Evolutionary conservation across 2,113 vertebrate species (phyloP).

Genomic region (Apteryx owenii): DNA sequence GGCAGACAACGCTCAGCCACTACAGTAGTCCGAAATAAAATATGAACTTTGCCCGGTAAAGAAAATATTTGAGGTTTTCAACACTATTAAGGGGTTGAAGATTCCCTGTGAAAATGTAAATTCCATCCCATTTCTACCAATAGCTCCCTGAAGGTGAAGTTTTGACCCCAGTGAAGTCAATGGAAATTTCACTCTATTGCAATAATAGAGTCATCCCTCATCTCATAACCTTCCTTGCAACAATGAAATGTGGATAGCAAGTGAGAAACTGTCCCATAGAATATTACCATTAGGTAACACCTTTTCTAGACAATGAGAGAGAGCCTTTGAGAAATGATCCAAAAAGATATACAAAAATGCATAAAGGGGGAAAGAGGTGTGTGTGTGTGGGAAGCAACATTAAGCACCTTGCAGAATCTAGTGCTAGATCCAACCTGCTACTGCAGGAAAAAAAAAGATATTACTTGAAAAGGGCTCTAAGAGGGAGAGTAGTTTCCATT

Average conservation of each 20-base stretch:
- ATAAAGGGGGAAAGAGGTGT: too few species aligned
- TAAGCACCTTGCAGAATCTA: neutral
- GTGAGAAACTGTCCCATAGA: neutral
- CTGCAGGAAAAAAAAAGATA: neutral
- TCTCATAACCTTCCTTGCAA: neutral
- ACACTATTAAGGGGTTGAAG: slow-evolving; percentile 3
- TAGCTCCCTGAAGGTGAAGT: neutral
- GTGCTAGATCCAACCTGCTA: neutral
- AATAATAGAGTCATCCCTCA: neutral
- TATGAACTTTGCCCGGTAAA: neutral
- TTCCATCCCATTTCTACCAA: neutral
- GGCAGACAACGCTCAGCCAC: neutral
- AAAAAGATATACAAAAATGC: neutral
- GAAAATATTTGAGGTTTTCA: slow-evolving; percentile 37
- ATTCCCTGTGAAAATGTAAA: slow-evolving; percentile 54
- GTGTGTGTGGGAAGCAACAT: neutral
- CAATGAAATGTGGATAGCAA: neutral
- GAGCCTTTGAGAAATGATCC: neutral
- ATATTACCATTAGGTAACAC: neutral
- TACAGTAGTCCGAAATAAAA: slow-evolving; percentile 9
- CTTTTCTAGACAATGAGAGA: neutral
- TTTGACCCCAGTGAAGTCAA: neutral
- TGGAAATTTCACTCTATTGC: neutral
- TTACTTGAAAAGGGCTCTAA: neutral
- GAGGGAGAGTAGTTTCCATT: neutral